Conservation (phyloP, 2,113 vertebrate genomes). For the Motacilla alba region DNA sequence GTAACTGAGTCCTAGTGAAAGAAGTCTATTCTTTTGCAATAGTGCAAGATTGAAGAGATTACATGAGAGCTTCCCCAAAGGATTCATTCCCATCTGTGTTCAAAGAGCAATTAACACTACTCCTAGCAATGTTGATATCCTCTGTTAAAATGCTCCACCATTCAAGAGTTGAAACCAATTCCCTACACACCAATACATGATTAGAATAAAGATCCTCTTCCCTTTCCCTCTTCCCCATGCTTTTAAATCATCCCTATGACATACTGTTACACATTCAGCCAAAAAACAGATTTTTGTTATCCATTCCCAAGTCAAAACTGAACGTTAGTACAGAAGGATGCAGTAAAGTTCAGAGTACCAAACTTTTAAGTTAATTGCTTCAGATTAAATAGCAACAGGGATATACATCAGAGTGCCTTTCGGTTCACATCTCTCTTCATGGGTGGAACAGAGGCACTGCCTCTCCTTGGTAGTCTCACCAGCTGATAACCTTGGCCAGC, state of each 20-base stretch:
- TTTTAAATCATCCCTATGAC: neutral
- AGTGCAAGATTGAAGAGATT: neutral
- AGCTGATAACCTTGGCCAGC: neutral
- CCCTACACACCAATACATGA: neutral
- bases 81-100: neutral
- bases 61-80: neutral
- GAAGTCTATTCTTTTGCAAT: neutral
- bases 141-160: neutral
- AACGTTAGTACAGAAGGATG: neutral
- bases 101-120: neutral
- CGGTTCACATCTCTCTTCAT: neutral
- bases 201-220: neutral
- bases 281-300: neutral
- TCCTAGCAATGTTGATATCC: neutral
- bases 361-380: neutral
- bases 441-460: neutral
- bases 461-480: neutral
- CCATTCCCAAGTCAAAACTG: neutral
- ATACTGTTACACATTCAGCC: neutral
- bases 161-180: neutral
- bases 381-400: neutral
- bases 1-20: neutral
- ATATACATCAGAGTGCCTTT: rapidly evolving
- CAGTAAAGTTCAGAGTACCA: neutral
- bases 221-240: neutral